phyloP scores from a whole-genome alignment of 2,797 vertebrate species.

The Rhadinocentrus ornatus region DNA sequence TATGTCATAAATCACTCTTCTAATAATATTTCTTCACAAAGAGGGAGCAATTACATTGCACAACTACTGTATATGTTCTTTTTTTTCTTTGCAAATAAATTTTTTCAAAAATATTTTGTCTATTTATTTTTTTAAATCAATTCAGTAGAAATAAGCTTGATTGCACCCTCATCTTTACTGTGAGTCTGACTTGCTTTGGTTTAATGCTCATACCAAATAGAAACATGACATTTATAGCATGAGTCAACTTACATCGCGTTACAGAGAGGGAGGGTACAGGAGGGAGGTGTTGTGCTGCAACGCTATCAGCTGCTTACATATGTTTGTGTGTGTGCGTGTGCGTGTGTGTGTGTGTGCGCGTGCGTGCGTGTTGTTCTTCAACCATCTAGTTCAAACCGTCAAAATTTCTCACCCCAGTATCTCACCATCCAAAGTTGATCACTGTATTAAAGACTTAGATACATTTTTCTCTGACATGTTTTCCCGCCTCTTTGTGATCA shows the following conservation, averaged over 20 bases:
- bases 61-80: slow-evolving; percentile 26
- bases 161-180: not conserved
- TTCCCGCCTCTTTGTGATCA: slow-evolving; percentile 35
- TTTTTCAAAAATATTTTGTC: not conserved
- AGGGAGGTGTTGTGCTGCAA: slow-evolving; percentile 28
- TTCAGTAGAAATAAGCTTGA: not conserved
- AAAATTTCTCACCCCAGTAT: not conserved
- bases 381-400: slow-evolving; percentile 14
- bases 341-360: slow-evolving; percentile 1
- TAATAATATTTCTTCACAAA: slow-evolving; percentile 3
- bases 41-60: slow-evolving; percentile 2
- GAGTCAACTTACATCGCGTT: not conserved
- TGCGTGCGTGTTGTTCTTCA: slow-evolving; percentile 12
- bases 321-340: slow-evolving; percentile 31
- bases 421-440: not conserved
- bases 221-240: not conserved
- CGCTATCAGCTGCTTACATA: slow-evolving; percentile 72
- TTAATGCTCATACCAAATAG: slow-evolving; percentile 8
- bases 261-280: slow-evolving; percentile 11
- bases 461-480: slow-evolving; percentile 49
- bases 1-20: not conserved
- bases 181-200: not conserved
- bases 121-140: not conserved
- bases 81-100: slow-evolving; percentile 29
- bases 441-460: not conserved